Conservation (phyloP, 30 jellyfish, hydroid and myxozoan species). For the Hydra vulgaris region DNA sequence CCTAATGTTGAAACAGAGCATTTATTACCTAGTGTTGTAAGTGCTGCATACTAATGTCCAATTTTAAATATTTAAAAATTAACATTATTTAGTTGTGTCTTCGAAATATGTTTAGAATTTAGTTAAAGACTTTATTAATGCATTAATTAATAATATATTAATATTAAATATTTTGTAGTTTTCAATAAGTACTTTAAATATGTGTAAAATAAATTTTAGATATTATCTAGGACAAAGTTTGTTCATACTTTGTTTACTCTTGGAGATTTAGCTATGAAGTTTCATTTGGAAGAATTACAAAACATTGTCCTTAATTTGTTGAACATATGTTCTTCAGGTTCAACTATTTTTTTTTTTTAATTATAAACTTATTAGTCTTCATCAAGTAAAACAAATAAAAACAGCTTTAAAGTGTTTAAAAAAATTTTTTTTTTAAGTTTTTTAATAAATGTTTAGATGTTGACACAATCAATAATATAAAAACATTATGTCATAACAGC, state of each 20-base stretch:
- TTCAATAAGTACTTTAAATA: no score
- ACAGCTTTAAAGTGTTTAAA: background rate
- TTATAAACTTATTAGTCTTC: background rate
- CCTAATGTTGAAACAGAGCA: slow-evolving; percentile 91
- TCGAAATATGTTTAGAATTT: no score
- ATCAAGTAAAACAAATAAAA: background rate
- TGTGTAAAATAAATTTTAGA: no score
- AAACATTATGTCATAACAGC: slow-evolving; percentile 58
- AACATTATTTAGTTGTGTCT: background rate
- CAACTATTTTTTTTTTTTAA: slow-evolving; percentile 11
- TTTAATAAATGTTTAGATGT: slow-evolving; percentile 35
- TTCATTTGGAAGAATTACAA: slow-evolving; percentile 53
- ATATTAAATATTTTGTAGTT: no score
- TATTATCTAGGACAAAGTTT: slow-evolving; percentile 66
- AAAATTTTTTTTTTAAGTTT: background rate
- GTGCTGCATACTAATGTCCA: no score
- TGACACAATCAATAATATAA: slow-evolving; percentile 62
- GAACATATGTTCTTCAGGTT: slow-evolving; percentile 86
- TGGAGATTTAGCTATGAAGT: slow-evolving; percentile 83
- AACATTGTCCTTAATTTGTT: slow-evolving; percentile 73
- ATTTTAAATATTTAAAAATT: no score
- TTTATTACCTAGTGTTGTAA: slow-evolving; percentile 90
- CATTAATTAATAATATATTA: no score
- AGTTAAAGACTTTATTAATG: no score
- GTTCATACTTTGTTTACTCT: slow-evolving; percentile 53